Percentiles rank a stretch among this genome's conserved stretches.
phyloP scores from a whole-genome alignment of 2,113 vertebrate genomes.

The Pollimyrus isidori region DNA sequence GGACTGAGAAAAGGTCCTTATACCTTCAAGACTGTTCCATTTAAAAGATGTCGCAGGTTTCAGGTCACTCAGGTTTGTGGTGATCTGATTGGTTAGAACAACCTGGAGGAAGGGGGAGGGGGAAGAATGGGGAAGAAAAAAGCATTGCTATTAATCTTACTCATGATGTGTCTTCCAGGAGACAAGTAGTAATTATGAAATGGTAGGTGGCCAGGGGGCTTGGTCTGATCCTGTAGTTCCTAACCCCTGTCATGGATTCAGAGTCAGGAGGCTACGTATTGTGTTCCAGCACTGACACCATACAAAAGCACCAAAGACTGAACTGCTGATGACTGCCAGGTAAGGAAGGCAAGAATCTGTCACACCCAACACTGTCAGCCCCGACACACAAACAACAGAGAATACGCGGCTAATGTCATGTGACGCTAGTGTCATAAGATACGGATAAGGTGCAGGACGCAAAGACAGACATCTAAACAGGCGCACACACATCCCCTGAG shows the following conservation, averaged over 20 bases:
- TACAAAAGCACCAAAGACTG: neutral
- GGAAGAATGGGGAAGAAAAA: slow-evolving; percentile 8
- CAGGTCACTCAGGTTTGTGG: slow-evolving; percentile 51
- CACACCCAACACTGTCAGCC: neutral
- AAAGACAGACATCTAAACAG: neutral
- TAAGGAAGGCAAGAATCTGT: neutral
- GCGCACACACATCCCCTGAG: neutral
- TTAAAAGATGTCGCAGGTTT: neutral
- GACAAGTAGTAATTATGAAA: neutral
- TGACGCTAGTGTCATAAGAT: neutral
- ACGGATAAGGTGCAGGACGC: neutral
- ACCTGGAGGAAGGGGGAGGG: slow-evolving; percentile 59
- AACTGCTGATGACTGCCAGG: neutral
- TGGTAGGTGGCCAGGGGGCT: neutral
- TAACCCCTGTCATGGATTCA: neutral
- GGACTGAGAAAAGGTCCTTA: neutral
- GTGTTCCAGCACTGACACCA: neutral
- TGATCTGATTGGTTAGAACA: slow-evolving; percentile 75
- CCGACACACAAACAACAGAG: neutral
- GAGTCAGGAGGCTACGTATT: neutral
- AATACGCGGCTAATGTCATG: neutral
- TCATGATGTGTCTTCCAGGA: neutral
- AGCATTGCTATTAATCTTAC: neutral
- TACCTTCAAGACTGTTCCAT: slow-evolving; percentile 1
- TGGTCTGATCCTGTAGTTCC: neutral